These are phyloP conservation scores for Athalia circularis DNA, from an alignment of 2,888 invertebrate genomes.

Conservation along the genomic window DNA sequence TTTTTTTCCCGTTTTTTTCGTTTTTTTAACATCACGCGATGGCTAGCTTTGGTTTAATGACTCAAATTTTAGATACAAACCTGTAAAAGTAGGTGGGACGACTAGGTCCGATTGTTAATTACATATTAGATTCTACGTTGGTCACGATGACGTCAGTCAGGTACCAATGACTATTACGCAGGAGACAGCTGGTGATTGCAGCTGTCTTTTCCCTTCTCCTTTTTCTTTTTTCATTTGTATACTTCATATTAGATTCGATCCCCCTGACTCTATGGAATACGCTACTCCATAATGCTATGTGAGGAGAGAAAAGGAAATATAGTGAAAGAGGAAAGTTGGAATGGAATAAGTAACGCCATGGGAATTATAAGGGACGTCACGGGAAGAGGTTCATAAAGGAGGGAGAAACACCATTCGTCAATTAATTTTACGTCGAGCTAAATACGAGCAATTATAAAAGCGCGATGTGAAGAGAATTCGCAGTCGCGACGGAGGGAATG, in stretches of 20 bases:
- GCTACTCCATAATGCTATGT: no score
- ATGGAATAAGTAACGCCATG: no score
- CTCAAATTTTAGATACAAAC: background rate
- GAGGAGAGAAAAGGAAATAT: no score
- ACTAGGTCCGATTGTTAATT: background rate
- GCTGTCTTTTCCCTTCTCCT: constrained; percentile 17
- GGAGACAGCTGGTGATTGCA: constrained; percentile 32
- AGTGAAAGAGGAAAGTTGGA: no score
- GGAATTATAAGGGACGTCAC: background rate
- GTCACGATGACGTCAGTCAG: constrained; percentile 32
- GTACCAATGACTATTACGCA: background rate
- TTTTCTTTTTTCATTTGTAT: background rate
- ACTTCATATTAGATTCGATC: background rate
- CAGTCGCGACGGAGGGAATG: no score
- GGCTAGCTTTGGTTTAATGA: background rate
- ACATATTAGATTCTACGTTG: background rate
- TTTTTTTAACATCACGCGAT: background rate
- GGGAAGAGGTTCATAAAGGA: no score
- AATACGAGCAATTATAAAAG: no score
- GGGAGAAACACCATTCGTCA: no score
- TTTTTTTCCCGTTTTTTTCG: no score
- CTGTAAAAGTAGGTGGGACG: background rate
- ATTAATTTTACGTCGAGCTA: no score
- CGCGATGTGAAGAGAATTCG: no score
- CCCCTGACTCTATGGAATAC: background rate